Base-by-base conservation (phyloP, 2,113 vertebrate species). In the Chaetodon trifascialis region DNA sequence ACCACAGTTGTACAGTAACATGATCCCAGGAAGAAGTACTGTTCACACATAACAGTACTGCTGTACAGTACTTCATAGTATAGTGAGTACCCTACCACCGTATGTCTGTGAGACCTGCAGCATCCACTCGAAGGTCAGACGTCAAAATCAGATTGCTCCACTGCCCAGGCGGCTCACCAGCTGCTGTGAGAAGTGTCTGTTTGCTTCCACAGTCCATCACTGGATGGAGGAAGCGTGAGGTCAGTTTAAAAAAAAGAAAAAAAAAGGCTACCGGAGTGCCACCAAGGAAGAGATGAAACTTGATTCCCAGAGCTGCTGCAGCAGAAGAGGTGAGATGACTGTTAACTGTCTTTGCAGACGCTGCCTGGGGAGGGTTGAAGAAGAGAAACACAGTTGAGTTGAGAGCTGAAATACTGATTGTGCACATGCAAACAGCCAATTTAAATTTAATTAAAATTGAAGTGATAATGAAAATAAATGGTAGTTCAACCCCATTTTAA, bases 271-370 rank as follows among this genome's bases (percentile, higher is more conserved):
- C 79, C 49, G 68, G 79, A 80, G 55, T 7, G 76, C 79, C 64
- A 85, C 54, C 0, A 25, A 83, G 56, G 63, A 86, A 16, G 68
- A 80, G 76, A 76, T 0, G 52, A 71, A 58, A 56, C 19, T 8
- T 11, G 59, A 69, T 0, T 84, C 86, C 74, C 64, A 46, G 58
- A 80, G 74, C 58, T 12, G 68, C 38, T 46, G 68, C 16, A 30
- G 30, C 30, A 30, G 30, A 30, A 30, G 25, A 40, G 71, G 49
- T 4, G 40, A n/a, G n/a, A 17, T 38, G 7, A 42, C 55, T n/a
- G 75, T 90, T 91, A 94, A 65, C 88, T 85, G 83, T 95, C 91
- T 85, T 67, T 95, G 75, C 85, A 85, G 81, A 90, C 55, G 73
- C 93, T 87, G 62, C 93, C 95, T 96, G 76, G 4, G 59, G 63